Percentiles rank a stretch among this genome's conserved stretches.
phyloP scores from a whole-genome alignment of 2,888 invertebrate species.

The Spilosoma lubricipeda region DNA sequence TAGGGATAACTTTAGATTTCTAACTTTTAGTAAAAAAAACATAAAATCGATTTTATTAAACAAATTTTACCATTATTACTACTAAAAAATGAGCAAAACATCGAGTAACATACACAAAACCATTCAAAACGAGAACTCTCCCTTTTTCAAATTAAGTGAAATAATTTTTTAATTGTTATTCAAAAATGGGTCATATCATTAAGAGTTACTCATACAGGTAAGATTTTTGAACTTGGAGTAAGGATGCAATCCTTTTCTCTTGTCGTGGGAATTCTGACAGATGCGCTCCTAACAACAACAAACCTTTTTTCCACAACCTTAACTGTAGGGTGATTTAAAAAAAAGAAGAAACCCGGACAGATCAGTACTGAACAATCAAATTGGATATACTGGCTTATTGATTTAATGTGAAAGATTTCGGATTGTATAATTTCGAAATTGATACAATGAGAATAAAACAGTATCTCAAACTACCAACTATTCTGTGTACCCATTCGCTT shows the following conservation, averaged over 20 bases:
- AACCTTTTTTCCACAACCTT: slow-evolving; percentile 73
- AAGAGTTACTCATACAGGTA: slow-evolving; percentile 45
- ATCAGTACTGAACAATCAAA: neutral
- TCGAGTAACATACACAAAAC: neutral
- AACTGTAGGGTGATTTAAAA: slow-evolving; percentile 42
- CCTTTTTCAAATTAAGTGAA: neutral
- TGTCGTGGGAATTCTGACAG: slow-evolving; percentile 81
- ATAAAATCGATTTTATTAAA: too few relatives aligned
- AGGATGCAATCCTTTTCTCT: slow-evolving; percentile 76
- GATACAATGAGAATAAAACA: neutral
- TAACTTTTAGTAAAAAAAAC: too few relatives aligned
- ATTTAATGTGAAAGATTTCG: neutral
- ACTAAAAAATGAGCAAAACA: too few relatives aligned
- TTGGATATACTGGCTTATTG: neutral
- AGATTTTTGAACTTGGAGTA: slow-evolving; percentile 32
- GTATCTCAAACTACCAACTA: neutral
- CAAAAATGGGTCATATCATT: slow-evolving; percentile 26
- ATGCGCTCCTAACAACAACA: slow-evolving; percentile 69
- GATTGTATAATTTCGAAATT: neutral
- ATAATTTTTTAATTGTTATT: neutral
- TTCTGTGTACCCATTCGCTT: too few relatives aligned
- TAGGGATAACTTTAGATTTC: too few relatives aligned
- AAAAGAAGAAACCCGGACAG: neutral
- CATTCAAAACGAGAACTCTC: too few relatives aligned
- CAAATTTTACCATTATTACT: too few relatives aligned